A percentile compares a stretch with the other conserved stretches of the same genome.
These are phyloP conservation scores for Gobiocypris rarus DNA, from an alignment of 2,113 vertebrate species.

Conservation along the genomic window DNA sequence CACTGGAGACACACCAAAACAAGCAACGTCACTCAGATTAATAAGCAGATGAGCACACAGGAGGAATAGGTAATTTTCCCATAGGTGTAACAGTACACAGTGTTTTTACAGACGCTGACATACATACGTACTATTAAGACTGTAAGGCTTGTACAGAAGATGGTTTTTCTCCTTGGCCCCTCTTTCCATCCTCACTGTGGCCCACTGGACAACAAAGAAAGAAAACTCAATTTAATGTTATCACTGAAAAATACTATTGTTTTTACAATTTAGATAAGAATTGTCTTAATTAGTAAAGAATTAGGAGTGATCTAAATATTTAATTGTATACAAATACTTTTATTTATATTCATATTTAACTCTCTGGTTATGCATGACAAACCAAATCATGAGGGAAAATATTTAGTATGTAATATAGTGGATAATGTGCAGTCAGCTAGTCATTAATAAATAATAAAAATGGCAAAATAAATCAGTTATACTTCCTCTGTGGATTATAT, in stretches of 20 bases:
- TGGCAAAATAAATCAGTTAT: neutral
- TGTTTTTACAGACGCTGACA: neutral
- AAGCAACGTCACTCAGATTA: constrained; percentile 6
- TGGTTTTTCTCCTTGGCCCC: constrained; percentile 89
- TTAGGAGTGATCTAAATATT: neutral
- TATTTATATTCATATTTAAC: neutral
- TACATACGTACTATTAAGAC: constrained; percentile 81
- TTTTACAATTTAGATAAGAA: neutral
- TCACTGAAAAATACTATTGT: neutral
- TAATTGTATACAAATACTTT: neutral
- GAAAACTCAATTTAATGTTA: constrained; percentile 75
- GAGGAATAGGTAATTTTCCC: neutral
- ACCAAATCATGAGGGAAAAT: neutral
- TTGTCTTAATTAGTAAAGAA: neutral
- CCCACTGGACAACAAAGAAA: constrained; percentile 77
- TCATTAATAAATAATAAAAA: neutral
- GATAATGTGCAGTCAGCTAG: neutral
- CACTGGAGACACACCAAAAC: constrained; percentile 37
- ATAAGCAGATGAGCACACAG: neutral
- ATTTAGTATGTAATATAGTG: too few species aligned
- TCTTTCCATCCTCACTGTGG: constrained; percentile 85
- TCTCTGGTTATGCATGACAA: neutral
- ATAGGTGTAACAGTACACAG: neutral
- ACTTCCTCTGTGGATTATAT: neutral
- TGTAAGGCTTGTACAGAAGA: constrained; percentile 83